Base-by-base conservation (phyloP, 2,888 invertebrate species). In the Phortica magna region DNA sequence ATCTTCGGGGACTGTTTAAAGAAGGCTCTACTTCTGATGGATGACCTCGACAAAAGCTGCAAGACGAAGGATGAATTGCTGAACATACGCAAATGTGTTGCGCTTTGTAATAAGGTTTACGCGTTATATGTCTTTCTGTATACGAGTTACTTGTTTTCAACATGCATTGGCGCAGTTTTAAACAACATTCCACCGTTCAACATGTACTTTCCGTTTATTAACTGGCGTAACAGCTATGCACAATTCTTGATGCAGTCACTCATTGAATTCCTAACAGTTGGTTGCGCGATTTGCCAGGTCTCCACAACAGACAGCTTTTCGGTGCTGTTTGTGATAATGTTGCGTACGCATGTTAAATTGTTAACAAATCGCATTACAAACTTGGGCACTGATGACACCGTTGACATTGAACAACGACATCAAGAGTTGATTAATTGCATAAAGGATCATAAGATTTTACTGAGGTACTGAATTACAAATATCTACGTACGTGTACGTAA, bases 371-470 rank as follows among this genome's bases (percentile, higher is more conserved):
- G 80, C 9, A 57, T 82, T 0, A 61, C 61, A 12, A 65, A 65
- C 14, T 73, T 82, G 71, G 75, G 81, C 0, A 64, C 7, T 12
- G 64, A 75, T 48, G 64, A 77, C 7, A 67, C 72, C 5, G 77
- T 70, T 43, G 64, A 77, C 3, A 61, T 55, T 14, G 68, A 79
- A 31, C 3, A 6, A 6, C 68, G 78, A 10, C 78, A 81, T 39
- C 53, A 78, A 59, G 78, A 79, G 42, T 65, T 83, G 67, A 77
- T 82, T 6, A 65, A 64, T 57, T 82, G 83, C 73, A 78, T 83
- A 17, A 77, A 76, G 61, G 82, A 80, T 72, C 81, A 82, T 65
- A 77, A 79, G 0, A 61, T 68, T 7, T 78, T 83, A 9, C 42
- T 82, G n/a, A 39, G 76, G 83, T 31, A 31, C 31, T 31, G 1